phyloP scores from a whole-genome alignment of 92 coral and sea anemone species.

The Pocillopora grandis region DNA sequence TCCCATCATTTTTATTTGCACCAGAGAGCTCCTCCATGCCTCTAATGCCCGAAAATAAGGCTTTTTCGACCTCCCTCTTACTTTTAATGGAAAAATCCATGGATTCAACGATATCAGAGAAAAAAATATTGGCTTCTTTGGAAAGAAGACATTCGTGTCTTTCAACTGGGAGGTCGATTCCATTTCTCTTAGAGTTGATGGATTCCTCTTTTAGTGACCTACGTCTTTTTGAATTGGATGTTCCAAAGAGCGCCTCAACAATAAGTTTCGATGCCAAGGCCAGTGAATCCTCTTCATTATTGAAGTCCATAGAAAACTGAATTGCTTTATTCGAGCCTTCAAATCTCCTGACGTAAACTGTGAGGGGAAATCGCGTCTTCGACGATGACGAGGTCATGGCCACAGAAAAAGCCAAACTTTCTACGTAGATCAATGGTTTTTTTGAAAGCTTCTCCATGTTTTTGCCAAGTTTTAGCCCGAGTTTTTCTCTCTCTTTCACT shows the following conservation, averaged over 20 bases:
- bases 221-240: not conserved
- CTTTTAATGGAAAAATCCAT: constrained; percentile 20
- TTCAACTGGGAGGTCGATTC: not conserved
- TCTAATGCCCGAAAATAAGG: not conserved
- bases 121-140: constrained; percentile 33
- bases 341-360: constrained; percentile 23
- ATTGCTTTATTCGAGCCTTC: constrained; percentile 40
- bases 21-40: not conserved
- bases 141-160: constrained; percentile 35
- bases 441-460: constrained; percentile 32
- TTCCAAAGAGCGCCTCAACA: constrained; percentile 43
- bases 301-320: constrained; percentile 62
- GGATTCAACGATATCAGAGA: constrained; percentile 35
- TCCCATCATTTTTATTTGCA: not conserved
- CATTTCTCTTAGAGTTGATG: not conserved
- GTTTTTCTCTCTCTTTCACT: constrained; percentile 35
- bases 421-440: constrained; percentile 37
- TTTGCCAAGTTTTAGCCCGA: constrained; percentile 48
- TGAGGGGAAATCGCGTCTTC: constrained; percentile 47
- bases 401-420: constrained; percentile 43
- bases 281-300: constrained; percentile 41
- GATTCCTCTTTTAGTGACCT: not conserved
- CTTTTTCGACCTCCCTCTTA: not conserved
- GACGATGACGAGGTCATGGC: constrained; percentile 31
- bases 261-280: constrained; percentile 47